phyloP scores from a whole-genome alignment of 1,140 invertebrate genomes.

The Mamestra configurata region DNA sequence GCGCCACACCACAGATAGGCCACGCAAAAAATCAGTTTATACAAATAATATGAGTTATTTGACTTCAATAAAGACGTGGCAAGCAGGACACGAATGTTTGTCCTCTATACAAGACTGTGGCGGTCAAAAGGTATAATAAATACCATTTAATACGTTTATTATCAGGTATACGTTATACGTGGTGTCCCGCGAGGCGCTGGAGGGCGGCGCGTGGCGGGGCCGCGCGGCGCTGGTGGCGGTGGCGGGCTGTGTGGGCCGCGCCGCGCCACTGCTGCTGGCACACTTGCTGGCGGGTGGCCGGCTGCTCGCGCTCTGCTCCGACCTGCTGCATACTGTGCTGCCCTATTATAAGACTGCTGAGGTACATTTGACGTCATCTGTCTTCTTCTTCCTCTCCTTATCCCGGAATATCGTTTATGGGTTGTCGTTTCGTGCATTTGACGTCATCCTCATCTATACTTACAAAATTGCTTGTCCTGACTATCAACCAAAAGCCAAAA shows the following conservation, averaged over 20 bases:
- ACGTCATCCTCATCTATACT: too few species aligned
- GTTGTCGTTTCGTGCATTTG: too few species aligned
- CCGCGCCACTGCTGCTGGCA: slow-evolving; percentile 91
- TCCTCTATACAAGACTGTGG: background rate
- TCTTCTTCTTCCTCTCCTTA: too few species aligned
- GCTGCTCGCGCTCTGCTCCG: slow-evolving; percentile 94
- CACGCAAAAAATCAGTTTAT: too few species aligned
- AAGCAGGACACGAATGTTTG: background rate
- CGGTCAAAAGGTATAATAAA: background rate
- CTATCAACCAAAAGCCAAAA: too few species aligned
- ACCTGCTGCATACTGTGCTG: slow-evolving; percentile 92
- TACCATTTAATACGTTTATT: background rate
- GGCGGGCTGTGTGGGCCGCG: slow-evolving; percentile 91
- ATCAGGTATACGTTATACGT: slow-evolving; percentile 93
- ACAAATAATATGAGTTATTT: too few species aligned
- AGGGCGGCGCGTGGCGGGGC: slow-evolving; percentile 91
- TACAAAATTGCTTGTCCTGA: too few species aligned
- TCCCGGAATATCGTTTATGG: too few species aligned
- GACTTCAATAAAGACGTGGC: background rate
- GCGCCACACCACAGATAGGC: too few species aligned
- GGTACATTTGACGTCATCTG: slow-evolving; percentile 75
- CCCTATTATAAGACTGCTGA: slow-evolving; percentile 94
- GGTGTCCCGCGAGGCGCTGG: slow-evolving; percentile 89
- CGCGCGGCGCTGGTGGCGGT: slow-evolving; percentile 93
- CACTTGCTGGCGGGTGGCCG: slow-evolving; percentile 93